phyloP scores from a whole-genome alignment of 2,888 invertebrate genomes.

The Allolobophora icterica region DNA sequence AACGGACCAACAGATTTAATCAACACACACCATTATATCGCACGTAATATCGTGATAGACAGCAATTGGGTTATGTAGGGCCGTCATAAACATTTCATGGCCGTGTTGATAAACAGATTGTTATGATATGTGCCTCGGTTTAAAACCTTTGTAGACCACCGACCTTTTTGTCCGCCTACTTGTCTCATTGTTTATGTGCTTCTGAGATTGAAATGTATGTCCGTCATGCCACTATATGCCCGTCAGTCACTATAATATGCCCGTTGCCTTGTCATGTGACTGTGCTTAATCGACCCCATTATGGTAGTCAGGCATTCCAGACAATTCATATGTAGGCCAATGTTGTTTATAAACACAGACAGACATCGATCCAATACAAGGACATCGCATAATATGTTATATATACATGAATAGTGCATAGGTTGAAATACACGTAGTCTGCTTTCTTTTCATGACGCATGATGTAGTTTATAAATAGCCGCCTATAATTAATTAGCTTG shows the following conservation, averaged over 20 bases:
- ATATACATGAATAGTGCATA: too few species aligned
- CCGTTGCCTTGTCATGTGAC: too few species aligned
- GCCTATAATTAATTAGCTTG: too few species aligned
- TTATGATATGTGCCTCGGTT: background rate
- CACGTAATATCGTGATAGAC: background rate
- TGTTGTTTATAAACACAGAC: background rate
- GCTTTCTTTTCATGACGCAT: too few species aligned
- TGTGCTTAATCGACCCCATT: background rate
- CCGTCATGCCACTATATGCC: background rate
- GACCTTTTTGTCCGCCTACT: background rate
- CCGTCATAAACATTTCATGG: too few species aligned
- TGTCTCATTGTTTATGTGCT: background rate
- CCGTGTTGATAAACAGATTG: background rate
- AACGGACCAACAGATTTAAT: background rate
- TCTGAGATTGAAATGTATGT: background rate
- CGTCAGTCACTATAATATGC: too few species aligned
- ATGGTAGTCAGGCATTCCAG: background rate
- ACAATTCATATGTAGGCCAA: background rate
- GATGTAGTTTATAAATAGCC: too few species aligned
- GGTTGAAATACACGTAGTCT: too few species aligned
- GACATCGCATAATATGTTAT: too few species aligned
- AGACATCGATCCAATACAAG: too few species aligned
- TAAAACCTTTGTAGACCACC: background rate
- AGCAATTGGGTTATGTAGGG: background rate
- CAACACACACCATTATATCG: background rate